Conservation (phyloP, 2,888 invertebrate species). For the Dendrolimus pini region DNA sequence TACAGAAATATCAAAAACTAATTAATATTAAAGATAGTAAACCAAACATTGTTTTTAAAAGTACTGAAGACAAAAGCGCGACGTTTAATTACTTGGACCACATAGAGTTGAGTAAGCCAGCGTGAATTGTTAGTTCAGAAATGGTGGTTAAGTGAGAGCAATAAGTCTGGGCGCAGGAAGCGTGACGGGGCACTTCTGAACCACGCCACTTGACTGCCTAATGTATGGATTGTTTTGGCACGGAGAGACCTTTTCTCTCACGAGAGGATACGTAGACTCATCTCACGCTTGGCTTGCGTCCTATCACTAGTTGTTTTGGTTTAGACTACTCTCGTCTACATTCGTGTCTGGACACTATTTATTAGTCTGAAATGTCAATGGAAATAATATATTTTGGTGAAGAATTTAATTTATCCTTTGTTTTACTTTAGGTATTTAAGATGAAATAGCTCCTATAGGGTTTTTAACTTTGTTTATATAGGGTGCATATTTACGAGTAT, state of each 20-base stretch:
- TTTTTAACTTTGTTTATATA: too few species aligned
- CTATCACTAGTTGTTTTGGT: not conserved
- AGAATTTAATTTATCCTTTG: not conserved
- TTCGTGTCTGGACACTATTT: not conserved
- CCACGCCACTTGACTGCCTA: constrained; percentile 50
- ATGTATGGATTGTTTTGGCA: constrained; percentile 52
- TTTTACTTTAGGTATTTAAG: too few species aligned
- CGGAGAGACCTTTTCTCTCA: constrained; percentile 5
- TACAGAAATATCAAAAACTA: too few species aligned
- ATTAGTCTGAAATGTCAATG: not conserved
- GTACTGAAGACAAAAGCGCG: not conserved
- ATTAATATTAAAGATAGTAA: too few species aligned
- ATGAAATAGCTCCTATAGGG: too few species aligned
- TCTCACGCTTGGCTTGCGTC: not conserved
- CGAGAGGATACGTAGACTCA: not conserved
- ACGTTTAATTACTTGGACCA: not conserved
- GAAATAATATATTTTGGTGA: not conserved
- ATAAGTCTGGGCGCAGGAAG: constrained; percentile 44
- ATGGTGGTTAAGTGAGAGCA: constrained; percentile 36
- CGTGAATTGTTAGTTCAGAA: constrained; percentile 32
- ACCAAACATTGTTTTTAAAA: too few species aligned
- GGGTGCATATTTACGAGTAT: too few species aligned
- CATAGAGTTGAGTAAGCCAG: not conserved
- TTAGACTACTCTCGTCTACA: not conserved
- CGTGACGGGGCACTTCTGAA: constrained; percentile 48